Evolutionary conservation across 1,140 invertebrate species (phyloP), one percentile per base, ranked within the genome.

Genomic region (Drosophila sucinea): DNA sequence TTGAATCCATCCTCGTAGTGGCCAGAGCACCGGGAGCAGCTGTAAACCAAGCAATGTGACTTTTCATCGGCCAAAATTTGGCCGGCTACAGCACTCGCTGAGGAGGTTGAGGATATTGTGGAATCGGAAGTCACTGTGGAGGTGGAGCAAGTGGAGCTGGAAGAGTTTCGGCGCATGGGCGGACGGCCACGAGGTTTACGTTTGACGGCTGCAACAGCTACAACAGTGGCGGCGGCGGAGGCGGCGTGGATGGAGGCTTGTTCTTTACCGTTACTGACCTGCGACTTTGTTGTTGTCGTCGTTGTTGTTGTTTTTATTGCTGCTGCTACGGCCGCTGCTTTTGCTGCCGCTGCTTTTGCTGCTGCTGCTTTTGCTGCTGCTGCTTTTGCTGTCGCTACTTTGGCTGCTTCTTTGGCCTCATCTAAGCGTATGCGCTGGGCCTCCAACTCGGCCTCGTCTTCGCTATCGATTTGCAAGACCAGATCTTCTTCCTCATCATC

Each of bases 391-490:
- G 60, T 58, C 54, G 62, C 77, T 60, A 69, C 70, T 54, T 63
- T 70, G 44, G 70, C 79, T 44, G 79, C 83, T 55, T 79, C 81
- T 44, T 84, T 79, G 55, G 77, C 35, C 25, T 79, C 77, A 35
- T 72, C 86, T 60, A 91, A 77, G 10, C 83, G 78, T 63, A 91
- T 91, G 62, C 90, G 86, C 65, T 91, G 90, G 4, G 90, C 86
- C 55, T 91, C 90, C 62, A 91, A 38, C 54, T 91, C 90, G 4
- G 90, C 90, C 78, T 91, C 90, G 44, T 91, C 90, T 60, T 91
- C 90, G 55, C 90, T 91, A 57, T 91, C 90, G 25, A 91, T 91
- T 63, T 84, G 89, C 10, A 91, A 55, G 7, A 70, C 65, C 40
- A 90, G 84, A 77, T 87, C 81, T 33, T 71, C 81, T 25, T 89